phyloP scores from a whole-genome alignment of 2,888 invertebrate species.

The Scrobipalpa atriplicella region DNA sequence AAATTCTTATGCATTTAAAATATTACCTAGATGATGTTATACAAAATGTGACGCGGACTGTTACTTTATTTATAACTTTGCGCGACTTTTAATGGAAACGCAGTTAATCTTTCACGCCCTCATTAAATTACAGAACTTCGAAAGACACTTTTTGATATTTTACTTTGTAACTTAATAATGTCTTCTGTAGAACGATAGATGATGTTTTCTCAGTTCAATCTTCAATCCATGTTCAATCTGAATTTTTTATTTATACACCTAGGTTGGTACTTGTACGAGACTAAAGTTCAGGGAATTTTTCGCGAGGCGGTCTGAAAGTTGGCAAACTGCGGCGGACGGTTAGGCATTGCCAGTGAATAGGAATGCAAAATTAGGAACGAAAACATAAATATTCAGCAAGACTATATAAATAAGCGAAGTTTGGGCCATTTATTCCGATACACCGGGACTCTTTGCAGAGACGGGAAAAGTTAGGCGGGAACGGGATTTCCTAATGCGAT shows the following conservation, averaged over 20 bases:
- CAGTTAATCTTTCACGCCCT: slow-evolving; percentile 30
- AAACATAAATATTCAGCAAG: slow-evolving; percentile 78
- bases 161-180: slow-evolving; percentile 1
- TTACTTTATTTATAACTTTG: slow-evolving; percentile 27
- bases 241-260: not conserved
- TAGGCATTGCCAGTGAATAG: slow-evolving; percentile 60
- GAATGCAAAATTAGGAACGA: slow-evolving; percentile 71
- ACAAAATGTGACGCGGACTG: slow-evolving; percentile 11
- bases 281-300: slow-evolving; percentile 8
- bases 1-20: slow-evolving; percentile 20
- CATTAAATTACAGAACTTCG: slow-evolving; percentile 28
- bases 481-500: slow-evolving; percentile 82
- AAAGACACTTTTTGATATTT: slow-evolving; percentile 13
- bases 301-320: slow-evolving; percentile 1
- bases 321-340: not conserved
- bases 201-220: slow-evolving; percentile 11
- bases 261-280: not conserved
- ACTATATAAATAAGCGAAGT: slow-evolving; percentile 80
- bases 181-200: not conserved
- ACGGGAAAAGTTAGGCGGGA: slow-evolving; percentile 78
- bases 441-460: slow-evolving; percentile 73
- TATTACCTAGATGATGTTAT: slow-evolving; percentile 23
- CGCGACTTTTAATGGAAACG: slow-evolving; percentile 28
- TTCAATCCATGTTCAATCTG: not conserved
- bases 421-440: slow-evolving; percentile 81